These are phyloP conservation scores for Potamarius usumacintae DNA, from an alignment of 2,113 vertebrate species.

Conservation along the genomic window DNA sequence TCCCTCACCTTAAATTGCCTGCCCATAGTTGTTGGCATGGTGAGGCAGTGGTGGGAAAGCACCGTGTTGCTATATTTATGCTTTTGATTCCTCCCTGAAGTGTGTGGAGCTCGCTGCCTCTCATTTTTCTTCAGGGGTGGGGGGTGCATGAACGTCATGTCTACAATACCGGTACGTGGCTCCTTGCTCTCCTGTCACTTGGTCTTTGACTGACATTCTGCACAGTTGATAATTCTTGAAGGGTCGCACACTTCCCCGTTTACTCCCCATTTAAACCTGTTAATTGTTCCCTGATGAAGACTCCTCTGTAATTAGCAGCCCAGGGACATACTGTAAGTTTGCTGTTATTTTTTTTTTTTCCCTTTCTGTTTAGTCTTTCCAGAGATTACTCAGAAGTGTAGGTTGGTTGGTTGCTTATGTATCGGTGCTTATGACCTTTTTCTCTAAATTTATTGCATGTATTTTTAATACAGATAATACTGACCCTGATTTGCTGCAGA, in stretches of 20 bases:
- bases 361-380: not conserved
- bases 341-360: not conserved
- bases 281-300: constrained; percentile 10
- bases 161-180: constrained; percentile 7
- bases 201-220: constrained; percentile 39
- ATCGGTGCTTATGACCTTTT: not conserved
- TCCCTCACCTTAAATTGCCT: constrained; percentile 10
- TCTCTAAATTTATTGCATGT: no score
- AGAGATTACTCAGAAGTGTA: not conserved
- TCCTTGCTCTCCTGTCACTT: constrained; percentile 39
- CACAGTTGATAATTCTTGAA: not conserved
- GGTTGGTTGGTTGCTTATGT: no score
- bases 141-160: constrained; percentile 3
- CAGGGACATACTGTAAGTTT: constrained; percentile 33
- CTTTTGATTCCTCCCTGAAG: constrained; percentile 39
- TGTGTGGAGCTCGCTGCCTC: constrained; percentile 6
- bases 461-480: not conserved
- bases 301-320: not conserved
- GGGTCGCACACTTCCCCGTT: not conserved
- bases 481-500: not conserved
- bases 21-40: constrained; percentile 25
- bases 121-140: constrained; percentile 33
- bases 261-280: not conserved
- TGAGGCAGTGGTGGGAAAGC: constrained; percentile 47
- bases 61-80: constrained; percentile 53